These are phyloP conservation scores for Ochotona princeps DNA, from an alignment of 2,113 vertebrate genomes.

Conservation along the genomic window DNA sequence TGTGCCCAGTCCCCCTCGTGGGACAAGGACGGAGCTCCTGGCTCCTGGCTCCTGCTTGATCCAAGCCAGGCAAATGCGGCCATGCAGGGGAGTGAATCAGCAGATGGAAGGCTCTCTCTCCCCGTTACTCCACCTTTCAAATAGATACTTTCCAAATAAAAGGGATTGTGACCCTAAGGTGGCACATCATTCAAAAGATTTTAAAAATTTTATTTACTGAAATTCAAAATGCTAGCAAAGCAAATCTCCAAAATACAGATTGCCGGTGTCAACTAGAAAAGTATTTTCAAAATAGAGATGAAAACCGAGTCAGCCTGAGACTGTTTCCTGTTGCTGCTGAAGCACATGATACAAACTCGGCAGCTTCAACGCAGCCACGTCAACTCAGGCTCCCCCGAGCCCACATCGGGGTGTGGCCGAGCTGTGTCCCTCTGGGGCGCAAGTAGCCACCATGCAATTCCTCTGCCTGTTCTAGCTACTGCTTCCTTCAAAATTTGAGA, in stretches of 20 bases:
- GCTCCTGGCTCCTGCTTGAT: too few relatives aligned
- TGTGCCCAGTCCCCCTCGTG: too few relatives aligned
- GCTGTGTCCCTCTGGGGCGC: background rate
- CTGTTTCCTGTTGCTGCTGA: background rate
- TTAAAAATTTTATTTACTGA: conserved; percentile 10
- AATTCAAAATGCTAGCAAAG: background rate
- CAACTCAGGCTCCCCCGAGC: background rate
- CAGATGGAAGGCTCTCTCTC: too few relatives aligned
- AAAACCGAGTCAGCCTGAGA: background rate
- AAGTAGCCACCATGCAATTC: background rate
- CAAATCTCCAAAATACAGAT: conserved; percentile 51
- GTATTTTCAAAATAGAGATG: background rate
- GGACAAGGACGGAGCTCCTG: too few relatives aligned
- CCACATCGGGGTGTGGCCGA: background rate
- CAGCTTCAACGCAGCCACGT: background rate
- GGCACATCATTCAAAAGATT: background rate
- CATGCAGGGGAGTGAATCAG: too few relatives aligned
- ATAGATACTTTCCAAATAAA: background rate
- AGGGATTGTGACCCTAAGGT: background rate
- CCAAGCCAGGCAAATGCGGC: too few relatives aligned
- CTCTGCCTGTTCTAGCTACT: background rate
- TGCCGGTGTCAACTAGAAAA: conserved; percentile 15
- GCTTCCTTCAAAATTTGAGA: too few relatives aligned
- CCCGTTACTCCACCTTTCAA: too few relatives aligned
- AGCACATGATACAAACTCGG: background rate